Conservation (phyloP, 1,140 invertebrate species). For the Hylaeus anthracinus region DNA sequence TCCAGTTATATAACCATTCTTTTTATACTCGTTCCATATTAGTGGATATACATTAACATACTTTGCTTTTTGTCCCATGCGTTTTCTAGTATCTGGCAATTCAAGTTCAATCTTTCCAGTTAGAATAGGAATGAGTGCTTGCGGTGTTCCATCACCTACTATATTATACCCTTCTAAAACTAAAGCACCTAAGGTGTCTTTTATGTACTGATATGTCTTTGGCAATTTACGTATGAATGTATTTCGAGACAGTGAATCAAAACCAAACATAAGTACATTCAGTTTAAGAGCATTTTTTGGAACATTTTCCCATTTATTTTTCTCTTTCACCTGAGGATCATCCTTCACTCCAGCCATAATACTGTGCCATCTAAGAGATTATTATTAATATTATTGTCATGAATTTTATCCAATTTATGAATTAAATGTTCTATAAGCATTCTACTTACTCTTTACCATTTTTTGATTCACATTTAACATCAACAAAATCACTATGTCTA, state of each 20-base stretch:
- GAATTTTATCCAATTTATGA: background rate
- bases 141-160: conserved; percentile 96
- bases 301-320: conserved; percentile 81
- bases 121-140: conserved; percentile 94
- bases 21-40: conserved; percentile 89
- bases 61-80: conserved; percentile 84
- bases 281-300: conserved; percentile 81
- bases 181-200: conserved; percentile 84
- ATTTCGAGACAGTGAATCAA: conserved; percentile 94
- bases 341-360: conserved; percentile 82
- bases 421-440: background rate
- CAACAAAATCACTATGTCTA: conserved; percentile 85
- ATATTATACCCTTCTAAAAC: conserved; percentile 94
- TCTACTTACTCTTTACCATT: conserved; percentile 80
- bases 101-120: conserved; percentile 94
- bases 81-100: conserved; percentile 91
- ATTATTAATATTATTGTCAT: background rate
- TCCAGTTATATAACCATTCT: conserved; percentile 87
- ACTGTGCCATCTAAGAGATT: conserved; percentile 82
- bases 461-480: conserved; percentile 82
- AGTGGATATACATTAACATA: conserved; percentile 91
- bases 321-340: conserved; percentile 77
- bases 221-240: conserved; percentile 93
- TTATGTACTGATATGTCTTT: conserved; percentile 89
- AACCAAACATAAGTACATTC: conserved; percentile 94